Evolutionary conservation across 2,797 vertebrate species (phyloP), one percentile per base, ranked within the genome.

Genomic region (Parotocinclus haroldoi): DNA sequence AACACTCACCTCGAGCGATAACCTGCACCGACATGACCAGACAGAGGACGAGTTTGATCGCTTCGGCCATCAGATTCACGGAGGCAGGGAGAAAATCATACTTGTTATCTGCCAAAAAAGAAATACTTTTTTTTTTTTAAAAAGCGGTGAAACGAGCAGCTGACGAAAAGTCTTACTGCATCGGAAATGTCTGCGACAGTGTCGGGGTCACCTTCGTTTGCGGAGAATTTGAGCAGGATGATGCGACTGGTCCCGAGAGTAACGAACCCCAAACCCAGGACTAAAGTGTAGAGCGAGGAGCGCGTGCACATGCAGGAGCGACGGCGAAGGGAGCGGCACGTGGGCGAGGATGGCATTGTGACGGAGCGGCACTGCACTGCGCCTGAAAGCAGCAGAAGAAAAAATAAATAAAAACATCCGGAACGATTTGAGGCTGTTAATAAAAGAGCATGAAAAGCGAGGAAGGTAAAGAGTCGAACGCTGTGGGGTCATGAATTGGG

Each of bases 51-150:
- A 99, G 83, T 75, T 99, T 99, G 57, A 98, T 88, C 38, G 88
- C 83, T 85, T 99, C 96, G 18, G 96, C 95, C 44, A 95, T 91
- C n/a, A 98, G 89, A 75, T 98, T 99, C 73, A 99, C 96, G 17
- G 96, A 98, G 0, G 95, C 92, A 46, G 96, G 96, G 68, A 95
- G 93, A 80, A 95, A 99, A 85, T 99, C 94, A 18, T 99, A 98
- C 59, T 91, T 93, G 81, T 92, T 95, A 49, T 95, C 97, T 99
- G 89, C 13, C 78, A 72, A 70, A 52, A n/a, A 45, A 37, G 11
- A 37, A 48, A 18, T 14, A 14, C n/a, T n/a, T n/a, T n/a, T n/a
- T n/a, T n/a, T n/a, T n/a, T n/a, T n/a, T n/a, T n/a, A n/a, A n/a
- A n/a, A n/a, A n/a, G n/a, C n/a, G 4, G 1, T 38, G 14, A 18